Evolutionary conservation across 2,797 vertebrate genomes (phyloP), one percentile per base, ranked within the genome.

Genomic region (Gorsachius magnificus): DNA sequence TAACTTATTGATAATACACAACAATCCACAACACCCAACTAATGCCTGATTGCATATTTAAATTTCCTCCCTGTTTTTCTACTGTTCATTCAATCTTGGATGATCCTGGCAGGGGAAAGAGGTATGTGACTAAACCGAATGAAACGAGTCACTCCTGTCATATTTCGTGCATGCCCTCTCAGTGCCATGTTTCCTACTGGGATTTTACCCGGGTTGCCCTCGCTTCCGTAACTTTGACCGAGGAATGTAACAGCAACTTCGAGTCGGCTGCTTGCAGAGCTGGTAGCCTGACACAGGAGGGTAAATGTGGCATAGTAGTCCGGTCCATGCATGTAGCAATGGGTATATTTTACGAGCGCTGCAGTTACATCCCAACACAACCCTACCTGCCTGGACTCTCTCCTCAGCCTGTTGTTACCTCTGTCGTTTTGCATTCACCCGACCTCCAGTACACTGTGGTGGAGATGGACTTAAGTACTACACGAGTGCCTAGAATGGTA

Each of bases 41-140:
- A 97, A 99, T 98, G 96, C 98, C 97, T 99, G 98, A 98, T 97
- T 98, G 97, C 98, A 93, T 98, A 98, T 98, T 98, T 98, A 98
- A 98, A 98, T 99, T 98, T 98, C 98, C 98, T 99, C 97, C 99
- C 98, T 99, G 98, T 99, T 99, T 98, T 98, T 98, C 98, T 98
- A 98, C 98, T 99, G 98, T 99, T 98, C 98, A 98, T 98, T 99
- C 98, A 98, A 98, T 99, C 98, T 98, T 98, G 98, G 98, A 99
- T 98, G 99, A 98, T 98, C 98, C 98, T 98, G 98, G 98, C 99
- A 99, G 99, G 99, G 99, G 97, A 99, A 99, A 99, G 99, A 99
- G 99, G 99, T 99, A 99, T 98, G 99, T 99, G 98, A 98, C 98
- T 96, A 97, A 98, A 93, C 96, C 93, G 98, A 98, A 98, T 98